Evolutionary conservation across 2,888 invertebrate species (phyloP).

Genomic region (Apamea sordens): DNA sequence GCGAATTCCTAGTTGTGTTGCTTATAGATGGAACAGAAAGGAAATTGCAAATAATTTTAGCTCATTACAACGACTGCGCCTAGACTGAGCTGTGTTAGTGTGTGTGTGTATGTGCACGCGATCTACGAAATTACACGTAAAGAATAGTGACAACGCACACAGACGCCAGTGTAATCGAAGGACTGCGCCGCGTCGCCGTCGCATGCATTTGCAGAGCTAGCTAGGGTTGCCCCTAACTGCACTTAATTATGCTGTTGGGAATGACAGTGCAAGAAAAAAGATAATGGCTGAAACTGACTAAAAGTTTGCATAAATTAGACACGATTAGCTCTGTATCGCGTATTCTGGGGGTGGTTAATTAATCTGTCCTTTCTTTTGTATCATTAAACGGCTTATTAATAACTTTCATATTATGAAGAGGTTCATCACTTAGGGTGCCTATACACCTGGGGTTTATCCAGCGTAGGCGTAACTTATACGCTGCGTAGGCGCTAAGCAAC

Average conservation of each 20-base stretch:
- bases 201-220: conserved; percentile 69
- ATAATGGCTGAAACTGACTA: not conserved
- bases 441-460: not conserved
- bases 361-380: not conserved
- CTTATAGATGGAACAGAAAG: conserved; percentile 72
- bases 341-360: not conserved
- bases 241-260: not conserved
- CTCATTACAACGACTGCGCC: conserved; percentile 73
- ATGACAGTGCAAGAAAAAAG: not conserved
- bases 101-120: conserved; percentile 63
- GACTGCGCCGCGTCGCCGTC: conserved; percentile 72
- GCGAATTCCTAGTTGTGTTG: conserved; percentile 59
- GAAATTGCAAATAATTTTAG: conserved; percentile 82
- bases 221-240: conserved; percentile 56
- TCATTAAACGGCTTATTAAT: not conserved
- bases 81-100: conserved; percentile 65
- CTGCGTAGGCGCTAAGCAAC: not conserved
- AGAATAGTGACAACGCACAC: conserved; percentile 76
- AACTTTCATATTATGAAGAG: not conserved
- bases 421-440: not conserved
- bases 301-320: not conserved
- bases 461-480: not conserved
- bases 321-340: not conserved
- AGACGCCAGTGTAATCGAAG: conserved; percentile 74
- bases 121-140: conserved; percentile 74